These are phyloP conservation scores for Moxostoma hubbsi DNA, from an alignment of 2,797 vertebrate species.

Conservation along the genomic window DNA sequence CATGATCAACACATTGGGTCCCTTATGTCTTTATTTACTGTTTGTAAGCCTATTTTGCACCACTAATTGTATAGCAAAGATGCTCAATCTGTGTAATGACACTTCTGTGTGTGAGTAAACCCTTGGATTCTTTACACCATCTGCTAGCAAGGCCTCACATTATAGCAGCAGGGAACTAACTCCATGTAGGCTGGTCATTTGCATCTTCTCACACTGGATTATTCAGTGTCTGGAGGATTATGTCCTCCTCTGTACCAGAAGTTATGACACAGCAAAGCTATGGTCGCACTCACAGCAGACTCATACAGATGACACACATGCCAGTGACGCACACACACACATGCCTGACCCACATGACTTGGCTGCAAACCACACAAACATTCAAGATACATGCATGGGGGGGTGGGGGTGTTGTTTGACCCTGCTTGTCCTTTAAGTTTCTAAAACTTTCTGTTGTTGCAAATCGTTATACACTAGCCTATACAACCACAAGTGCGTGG, in stretches of 20 bases:
- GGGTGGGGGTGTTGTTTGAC: too few species aligned
- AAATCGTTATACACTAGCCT: too few species aligned
- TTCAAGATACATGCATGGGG: background rate
- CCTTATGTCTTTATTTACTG: conserved; percentile 37
- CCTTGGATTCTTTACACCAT: conserved; percentile 65
- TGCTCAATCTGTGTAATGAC: conserved; percentile 27
- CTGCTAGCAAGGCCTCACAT: conserved; percentile 70
- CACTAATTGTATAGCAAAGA: conserved; percentile 18
- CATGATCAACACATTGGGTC: conserved; percentile 1
- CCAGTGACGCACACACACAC: conserved; percentile 52
- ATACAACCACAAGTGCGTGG: background rate
- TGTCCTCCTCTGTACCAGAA: conserved; percentile 42
- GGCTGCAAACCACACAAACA: conserved; percentile 9
- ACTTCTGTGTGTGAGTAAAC: conserved; percentile 26
- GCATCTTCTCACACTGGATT: conserved; percentile 75
- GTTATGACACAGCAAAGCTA: conserved; percentile 24
- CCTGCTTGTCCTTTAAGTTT: too few species aligned
- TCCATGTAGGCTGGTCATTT: conserved; percentile 75
- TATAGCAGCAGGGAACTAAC: conserved; percentile 65
- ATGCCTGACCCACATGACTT: conserved; percentile 23
- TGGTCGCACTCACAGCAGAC: conserved; percentile 1
- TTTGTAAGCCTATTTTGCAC: conserved; percentile 14
- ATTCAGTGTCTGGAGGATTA: conserved; percentile 69
- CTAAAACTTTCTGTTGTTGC: too few species aligned
- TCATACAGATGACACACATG: conserved; percentile 59